Evolutionary conservation across 2,888 invertebrate species (phyloP), one percentile per base, ranked within the genome.

Genomic region (Idaea dimidiata): DNA sequence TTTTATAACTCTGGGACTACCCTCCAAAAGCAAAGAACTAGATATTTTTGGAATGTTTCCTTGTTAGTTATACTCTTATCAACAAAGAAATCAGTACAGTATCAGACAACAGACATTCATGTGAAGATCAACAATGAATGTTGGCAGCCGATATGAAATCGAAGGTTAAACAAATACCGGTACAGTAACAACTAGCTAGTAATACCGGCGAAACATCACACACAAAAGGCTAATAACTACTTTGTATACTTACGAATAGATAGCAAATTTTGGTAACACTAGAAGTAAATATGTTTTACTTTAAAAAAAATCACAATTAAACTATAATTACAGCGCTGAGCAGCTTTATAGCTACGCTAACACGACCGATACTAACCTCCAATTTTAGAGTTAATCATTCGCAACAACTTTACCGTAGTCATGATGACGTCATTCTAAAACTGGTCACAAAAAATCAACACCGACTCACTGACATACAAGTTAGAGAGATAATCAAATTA

Each of bases 321-420:
- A 43, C 14, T 43, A 43, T 43, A 43, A 7, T 43, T 43, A 43
- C 43, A 43, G 14, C 43, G 10, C 43, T 43, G 43, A 10, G 10
- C 43, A 43, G 14, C 43, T 43, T 33, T 10, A 43, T 14, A 3
- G 43, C 43, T 43, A 43, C 14, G 3, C 43, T 43, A 8, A 43
- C 43, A 43, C 43, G 3, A 24, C 24, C 43, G 10, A 60, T 59
- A 84, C 86, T 82, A 78, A 87, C 87, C 87, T 85, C 77, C 77
- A 67, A 80, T 69, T 72, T 79, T 83, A 69, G 75, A 77, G 73
- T 77, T 80, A 76, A 82, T 69, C 63, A 78, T 58, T 71, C 79
- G 73, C 53, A 83, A 66, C 67, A 70, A 77, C 66, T 77, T 80
- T 58, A 82, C 67, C 54, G 74, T 68, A 62, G 74, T 73, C 81